Base-by-base conservation (phyloP, 2,113 vertebrate species). In the Taurulus bubalis region DNA sequence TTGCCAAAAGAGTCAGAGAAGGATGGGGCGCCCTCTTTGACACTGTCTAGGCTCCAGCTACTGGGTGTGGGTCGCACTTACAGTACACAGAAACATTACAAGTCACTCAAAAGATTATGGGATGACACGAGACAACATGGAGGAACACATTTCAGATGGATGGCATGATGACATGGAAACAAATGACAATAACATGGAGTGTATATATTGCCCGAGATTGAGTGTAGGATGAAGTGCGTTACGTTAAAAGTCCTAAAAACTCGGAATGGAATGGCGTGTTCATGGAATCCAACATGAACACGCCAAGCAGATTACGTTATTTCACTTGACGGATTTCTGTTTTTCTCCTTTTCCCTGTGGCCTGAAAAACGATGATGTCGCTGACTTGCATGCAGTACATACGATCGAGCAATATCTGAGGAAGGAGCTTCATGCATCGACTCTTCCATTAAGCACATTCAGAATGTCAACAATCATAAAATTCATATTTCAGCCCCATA, bases 21-120 rank as follows among this genome's bases (percentile, higher is more conserved):
- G 75, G 92, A 90, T 86, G 90, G 95, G 87, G 94, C 95, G 87
- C 95, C 95, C 95, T 96, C 97, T 90, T 97, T 98, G 85, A 96
- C 96, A 93, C 96, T 97, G 94, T 99, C 98, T 93, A 99, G 94
- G 95, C 97, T 99, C 98, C 98, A 99, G 95, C 97, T 99, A 96
- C 98, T 98, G 47, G 96, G 96, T 2, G 97, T 96, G 88, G 95
- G 91, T 69, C 95, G 97, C 92, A 98, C 97, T 99, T 93, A 95
- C 75, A 95, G 91, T 75, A 92, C 83, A 95, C 79, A 92, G 86
- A 83, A 76, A 91, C 80, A 85, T 60, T 51, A 90, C 72, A 78
- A 30, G 69, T 90, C 89, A 91, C 84, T 84, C 24, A 38, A 73
- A 74, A 73, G 42, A 24, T 74, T 22, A 86, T 74, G 85, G 73